Conservation (phyloP, 1,140 invertebrate species). For the Drosophila bifasciata region DNA sequence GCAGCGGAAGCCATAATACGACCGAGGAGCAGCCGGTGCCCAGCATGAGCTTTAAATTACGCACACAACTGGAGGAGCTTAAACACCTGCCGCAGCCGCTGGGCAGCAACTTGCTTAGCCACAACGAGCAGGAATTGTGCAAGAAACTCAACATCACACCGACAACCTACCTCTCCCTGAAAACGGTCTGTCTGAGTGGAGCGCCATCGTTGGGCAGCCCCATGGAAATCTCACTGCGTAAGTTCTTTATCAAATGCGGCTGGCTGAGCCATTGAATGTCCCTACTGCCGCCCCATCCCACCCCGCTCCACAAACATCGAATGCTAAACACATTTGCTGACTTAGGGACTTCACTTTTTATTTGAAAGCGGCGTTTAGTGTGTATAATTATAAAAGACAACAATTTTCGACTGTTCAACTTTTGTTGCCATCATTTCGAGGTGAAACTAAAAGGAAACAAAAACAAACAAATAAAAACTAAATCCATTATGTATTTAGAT, state of each 20-base stretch:
- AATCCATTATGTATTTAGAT: constrained; percentile 38
- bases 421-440: constrained; percentile 57
- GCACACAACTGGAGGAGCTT: constrained; percentile 72
- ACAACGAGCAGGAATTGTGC: constrained; percentile 85
- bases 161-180: constrained; percentile 86
- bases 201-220: constrained; percentile 70
- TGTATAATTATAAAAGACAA: constrained; percentile 51
- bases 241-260: constrained; percentile 83
- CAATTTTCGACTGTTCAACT: constrained; percentile 57
- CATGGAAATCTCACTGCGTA: constrained; percentile 78
- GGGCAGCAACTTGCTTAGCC: constrained; percentile 81
- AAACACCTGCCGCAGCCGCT: constrained; percentile 69
- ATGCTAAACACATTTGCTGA: constrained; percentile 35
- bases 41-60: constrained; percentile 70
- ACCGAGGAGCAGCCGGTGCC: constrained; percentile 28
- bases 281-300: not conserved
- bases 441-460: constrained; percentile 40
- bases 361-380: constrained; percentile 41
- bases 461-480: constrained; percentile 6
- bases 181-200: constrained; percentile 85
- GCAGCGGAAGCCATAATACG: constrained; percentile 37
- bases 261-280: constrained; percentile 75
- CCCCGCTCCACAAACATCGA: too few relatives aligned
- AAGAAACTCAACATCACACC: constrained; percentile 85
- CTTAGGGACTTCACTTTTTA: constrained; percentile 63